Base-by-base conservation (phyloP, 2,113 vertebrate species). In the Prinia subflava region DNA sequence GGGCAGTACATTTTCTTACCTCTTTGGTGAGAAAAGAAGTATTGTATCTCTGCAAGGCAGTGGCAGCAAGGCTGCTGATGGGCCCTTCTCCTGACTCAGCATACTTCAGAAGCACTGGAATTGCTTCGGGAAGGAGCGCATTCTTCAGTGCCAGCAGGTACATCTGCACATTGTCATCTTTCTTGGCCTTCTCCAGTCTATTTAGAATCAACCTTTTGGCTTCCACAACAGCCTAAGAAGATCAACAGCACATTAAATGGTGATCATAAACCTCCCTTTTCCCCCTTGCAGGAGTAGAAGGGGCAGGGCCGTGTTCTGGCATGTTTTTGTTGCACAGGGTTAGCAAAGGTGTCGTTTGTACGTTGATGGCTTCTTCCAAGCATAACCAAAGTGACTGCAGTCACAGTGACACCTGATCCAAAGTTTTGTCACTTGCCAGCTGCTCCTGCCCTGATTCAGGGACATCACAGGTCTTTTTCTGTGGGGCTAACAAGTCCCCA, bases 81-180 rank as follows among this genome's bases (percentile, higher is more conserved):
- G 97, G 97, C 6, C 99, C 99, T 25, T 98, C 98, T 70, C 98
- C 98, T 5, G 98, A 98, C 95, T 99, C 99, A 0, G 98, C 97
- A 0, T 98, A 98, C 96, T 98, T 99, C 28, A 98, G 95, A 37
- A 99, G 98, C 56, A 99, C 75, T 2, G 99, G 99, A 95, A 99
- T 98, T 68, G 98, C 99, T 92, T 99, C 99, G 0, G 98, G 99
- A 46, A 99, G 98, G 65, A 99, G 94, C 1, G 99, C 98, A 0
- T 99, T 99, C 97, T 99, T 99, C 91, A 99, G 92, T 28, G 99
- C 98, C 95, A 99, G 97, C 69, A 99, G 97, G 95, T 98, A 99
- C 98, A 99, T 98, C 96, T 96, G 98, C 47, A 98, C 97, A 21
- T 99, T 98, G 7, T 98, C 98, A 59, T 98, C 99, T 22, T 97